These are phyloP conservation scores for Neelides folsomi DNA, from an alignment of 2,888 invertebrate species.

Conservation along the genomic window DNA sequence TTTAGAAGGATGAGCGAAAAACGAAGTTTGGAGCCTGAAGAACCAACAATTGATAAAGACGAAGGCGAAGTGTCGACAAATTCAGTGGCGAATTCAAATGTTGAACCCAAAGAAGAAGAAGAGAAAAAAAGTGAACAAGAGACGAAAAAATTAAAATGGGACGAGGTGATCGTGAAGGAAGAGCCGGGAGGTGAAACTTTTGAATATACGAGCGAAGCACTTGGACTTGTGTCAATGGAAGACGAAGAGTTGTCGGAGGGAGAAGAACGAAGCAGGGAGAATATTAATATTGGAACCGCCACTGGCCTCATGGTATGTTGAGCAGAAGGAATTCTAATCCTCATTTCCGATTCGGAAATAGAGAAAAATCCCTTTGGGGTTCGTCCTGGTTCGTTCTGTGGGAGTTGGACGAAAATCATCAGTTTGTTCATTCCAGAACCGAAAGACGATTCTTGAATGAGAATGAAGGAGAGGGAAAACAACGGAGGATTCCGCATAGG, in stretches of 20 bases:
- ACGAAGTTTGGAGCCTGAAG: neutral
- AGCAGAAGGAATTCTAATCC: too few species aligned
- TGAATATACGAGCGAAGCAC: constrained; percentile 13
- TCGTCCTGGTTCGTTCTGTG: too few species aligned
- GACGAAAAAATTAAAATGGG: neutral
- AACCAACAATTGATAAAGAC: neutral
- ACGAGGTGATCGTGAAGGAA: neutral
- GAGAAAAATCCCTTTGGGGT: too few species aligned
- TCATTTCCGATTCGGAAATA: too few species aligned
- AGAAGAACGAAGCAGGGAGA: constrained; percentile 8
- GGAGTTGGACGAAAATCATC: too few species aligned
- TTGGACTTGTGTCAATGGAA: constrained; percentile 7
- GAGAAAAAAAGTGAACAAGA: neutral
- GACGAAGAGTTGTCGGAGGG: constrained; percentile 7
- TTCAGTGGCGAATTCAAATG: neutral
- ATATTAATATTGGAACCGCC: neutral
- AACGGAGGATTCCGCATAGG: too few species aligned
- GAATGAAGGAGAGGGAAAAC: too few species aligned
- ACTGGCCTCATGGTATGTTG: too few species aligned
- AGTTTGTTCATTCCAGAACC: too few species aligned
- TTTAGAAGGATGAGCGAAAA: constrained; percentile 10
- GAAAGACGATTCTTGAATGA: too few species aligned
- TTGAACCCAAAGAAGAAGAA: neutral
- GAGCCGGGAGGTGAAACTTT: constrained; percentile 12
- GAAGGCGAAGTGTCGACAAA: neutral